Evolutionary conservation across 2,797 vertebrate species (phyloP), one percentile per base, ranked within the genome.

Genomic region (Clamator glandarius): DNA sequence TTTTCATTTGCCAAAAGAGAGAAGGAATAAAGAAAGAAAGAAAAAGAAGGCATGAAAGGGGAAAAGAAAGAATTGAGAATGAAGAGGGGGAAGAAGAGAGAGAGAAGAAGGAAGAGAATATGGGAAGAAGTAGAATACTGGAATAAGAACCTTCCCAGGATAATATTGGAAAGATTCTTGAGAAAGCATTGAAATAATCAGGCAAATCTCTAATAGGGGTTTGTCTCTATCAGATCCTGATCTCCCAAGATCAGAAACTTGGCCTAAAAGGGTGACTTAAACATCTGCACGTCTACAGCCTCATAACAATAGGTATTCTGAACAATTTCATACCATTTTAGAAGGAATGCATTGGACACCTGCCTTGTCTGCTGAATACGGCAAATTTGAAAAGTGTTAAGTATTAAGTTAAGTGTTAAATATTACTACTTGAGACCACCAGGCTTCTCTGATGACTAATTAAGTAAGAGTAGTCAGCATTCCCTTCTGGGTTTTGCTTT

Each of bases 281-380:
- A 46, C 68, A 63, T 51, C 5, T 36, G 6, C 12, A 57, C 2
- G 1, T 19, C 31, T 44, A 35, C 14, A 52, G 15, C 18, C 14
- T 66, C 14, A 51, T 17, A 33, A 18, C 25, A 59, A 24, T 2
- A 64, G 25, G n/a, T n/a, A n/a, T n/a, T 3, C 14, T 31, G 39
- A 78, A 39, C 8, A 74, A 48, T 35, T 51, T 41, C 25, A 54
- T 55, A 23, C 5, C 5, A 23, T 35, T 55, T 46, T 31, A 92
- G n/a, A 44, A 64, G 21, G 42, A n/a, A n/a, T 1, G 0, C 4
- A 8, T 3, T 17, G 35, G 29, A 63, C 8, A 21, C 20, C 28
- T 36, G 33, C 8, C 13, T 82, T 31, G 10, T 3, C 44, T 61
- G 23, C 26, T 57, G 12, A 33, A 75, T 1, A 5, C 8, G 10